phyloP scores from a whole-genome alignment of 2,888 invertebrate genomes.

The Hipparchia semele region DNA sequence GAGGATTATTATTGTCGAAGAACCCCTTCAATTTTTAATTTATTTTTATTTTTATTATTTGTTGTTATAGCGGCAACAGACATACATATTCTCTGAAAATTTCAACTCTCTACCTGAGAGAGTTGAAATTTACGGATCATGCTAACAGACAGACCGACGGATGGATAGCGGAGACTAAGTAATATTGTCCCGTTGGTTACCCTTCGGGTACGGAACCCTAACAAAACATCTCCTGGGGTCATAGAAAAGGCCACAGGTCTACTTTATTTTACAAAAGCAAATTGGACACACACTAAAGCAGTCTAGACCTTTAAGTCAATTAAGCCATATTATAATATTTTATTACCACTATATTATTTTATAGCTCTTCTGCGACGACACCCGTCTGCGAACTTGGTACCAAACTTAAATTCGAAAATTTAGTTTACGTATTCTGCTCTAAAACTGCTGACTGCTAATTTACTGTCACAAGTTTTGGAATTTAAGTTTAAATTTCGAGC shows the following conservation, averaged over 20 bases:
- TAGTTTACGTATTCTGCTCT: background rate
- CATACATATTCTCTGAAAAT: too few species aligned
- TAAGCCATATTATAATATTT: conserved; percentile 8
- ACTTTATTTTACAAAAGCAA: conserved; percentile 1
- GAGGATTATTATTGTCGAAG: too few species aligned
- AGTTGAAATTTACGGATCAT: too few species aligned
- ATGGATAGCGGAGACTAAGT: too few species aligned
- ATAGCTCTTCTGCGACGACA: background rate
- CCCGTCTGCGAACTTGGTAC: conserved; percentile 2
- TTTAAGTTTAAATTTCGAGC: background rate
- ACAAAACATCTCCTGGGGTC: background rate
- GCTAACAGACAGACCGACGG: too few species aligned
- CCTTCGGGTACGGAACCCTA: too few species aligned
- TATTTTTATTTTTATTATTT: too few species aligned
- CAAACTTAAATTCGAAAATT: background rate
- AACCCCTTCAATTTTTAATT: too few species aligned
- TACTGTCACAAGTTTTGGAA: background rate
- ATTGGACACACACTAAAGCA: background rate
- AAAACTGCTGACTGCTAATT: background rate
- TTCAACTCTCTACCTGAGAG: too few species aligned
- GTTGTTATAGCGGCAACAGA: too few species aligned
- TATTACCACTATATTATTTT: conserved; percentile 2
- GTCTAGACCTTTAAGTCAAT: conserved; percentile 5
- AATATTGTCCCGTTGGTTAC: too few species aligned
- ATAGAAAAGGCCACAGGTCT: background rate